A percentile compares a stretch with the other conserved stretches of the same genome.
Conservation (phyloP, 2,888 invertebrate genomes). For the Periphyllus acericola region DNA sequence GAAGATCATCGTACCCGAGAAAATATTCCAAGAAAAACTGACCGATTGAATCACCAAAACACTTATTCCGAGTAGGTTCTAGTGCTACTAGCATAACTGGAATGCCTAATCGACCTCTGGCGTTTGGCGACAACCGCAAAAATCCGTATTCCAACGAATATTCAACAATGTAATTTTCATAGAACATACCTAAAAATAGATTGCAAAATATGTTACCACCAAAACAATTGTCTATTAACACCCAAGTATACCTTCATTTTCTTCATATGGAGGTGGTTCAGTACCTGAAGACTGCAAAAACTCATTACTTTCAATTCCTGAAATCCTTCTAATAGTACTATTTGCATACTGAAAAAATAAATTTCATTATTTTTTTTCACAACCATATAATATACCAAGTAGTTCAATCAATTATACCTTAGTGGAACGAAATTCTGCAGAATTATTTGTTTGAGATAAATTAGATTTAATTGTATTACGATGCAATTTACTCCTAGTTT, state of each 20-base stretch:
- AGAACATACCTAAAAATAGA: slow-evolving; percentile 70
- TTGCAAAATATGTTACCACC: neutral
- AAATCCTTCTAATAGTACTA: slow-evolving; percentile 22
- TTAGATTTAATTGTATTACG: slow-evolving; percentile 19
- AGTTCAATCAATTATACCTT: slow-evolving; percentile 3
- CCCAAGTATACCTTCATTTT: slow-evolving; percentile 25
- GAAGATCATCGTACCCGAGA: slow-evolving; percentile 95
- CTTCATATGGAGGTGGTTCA: neutral
- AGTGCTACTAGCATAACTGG: slow-evolving; percentile 88
- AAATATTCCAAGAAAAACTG: slow-evolving; percentile 91
- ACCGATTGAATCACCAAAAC: slow-evolving; percentile 94
- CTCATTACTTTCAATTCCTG: neutral
- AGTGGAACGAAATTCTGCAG: slow-evolving; percentile 23
- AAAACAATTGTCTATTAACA: neutral
- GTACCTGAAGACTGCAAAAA: neutral
- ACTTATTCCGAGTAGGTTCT: slow-evolving; percentile 87
- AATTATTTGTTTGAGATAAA: neutral
- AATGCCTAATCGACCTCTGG: slow-evolving; percentile 87
- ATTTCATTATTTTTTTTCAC: neutral
- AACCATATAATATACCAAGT: neutral
- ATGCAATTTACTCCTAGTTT: neutral
- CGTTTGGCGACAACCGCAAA: slow-evolving; percentile 85
- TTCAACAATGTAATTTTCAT: slow-evolving; percentile 96
- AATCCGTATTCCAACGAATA: slow-evolving; percentile 98
- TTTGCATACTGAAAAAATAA: slow-evolving; percentile 47